Evolutionary conservation across 2,113 vertebrate genomes (phyloP).

Genomic region (Hiodon alosoides): DNA sequence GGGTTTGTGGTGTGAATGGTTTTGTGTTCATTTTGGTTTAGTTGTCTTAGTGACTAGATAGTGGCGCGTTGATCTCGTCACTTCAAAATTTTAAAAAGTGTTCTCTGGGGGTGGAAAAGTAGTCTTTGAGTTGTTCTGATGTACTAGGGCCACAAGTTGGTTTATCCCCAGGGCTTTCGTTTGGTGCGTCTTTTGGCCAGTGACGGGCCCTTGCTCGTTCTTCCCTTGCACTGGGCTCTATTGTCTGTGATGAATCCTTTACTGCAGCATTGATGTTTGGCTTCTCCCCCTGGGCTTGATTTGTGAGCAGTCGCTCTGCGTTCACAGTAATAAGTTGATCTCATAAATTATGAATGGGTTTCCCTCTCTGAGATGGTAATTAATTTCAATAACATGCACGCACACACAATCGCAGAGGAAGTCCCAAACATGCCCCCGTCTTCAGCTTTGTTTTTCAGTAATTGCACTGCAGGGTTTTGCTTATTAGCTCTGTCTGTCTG

Average conservation of each 20-base stretch:
- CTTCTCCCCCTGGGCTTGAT: conserved; percentile 9
- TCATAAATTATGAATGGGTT: conserved; percentile 37
- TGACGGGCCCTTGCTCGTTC: background rate
- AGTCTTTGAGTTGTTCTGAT: too few species aligned
- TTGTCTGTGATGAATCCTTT: conserved; percentile 5
- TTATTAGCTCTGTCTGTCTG: too few species aligned
- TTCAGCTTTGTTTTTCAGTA: background rate
- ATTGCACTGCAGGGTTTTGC: too few species aligned
- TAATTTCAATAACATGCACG: conserved; percentile 30
- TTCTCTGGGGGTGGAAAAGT: too few species aligned
- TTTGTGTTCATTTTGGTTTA: too few species aligned
- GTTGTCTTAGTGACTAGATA: too few species aligned
- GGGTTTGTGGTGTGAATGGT: too few species aligned
- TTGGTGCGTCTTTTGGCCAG: background rate
- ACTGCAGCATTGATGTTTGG: background rate
- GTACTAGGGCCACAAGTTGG: too few species aligned
- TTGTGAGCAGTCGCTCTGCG: background rate
- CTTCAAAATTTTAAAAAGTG: too few species aligned
- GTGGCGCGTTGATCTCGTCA: too few species aligned
- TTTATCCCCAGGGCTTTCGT: too few species aligned
- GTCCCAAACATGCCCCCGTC: background rate
- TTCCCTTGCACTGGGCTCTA: background rate
- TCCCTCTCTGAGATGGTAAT: conserved; percentile 27
- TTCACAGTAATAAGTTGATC: conserved; percentile 17
- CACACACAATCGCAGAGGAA: background rate